Conservation (phyloP, 2,888 invertebrate genomes). For the Tricholauxania praeusta region DNA sequence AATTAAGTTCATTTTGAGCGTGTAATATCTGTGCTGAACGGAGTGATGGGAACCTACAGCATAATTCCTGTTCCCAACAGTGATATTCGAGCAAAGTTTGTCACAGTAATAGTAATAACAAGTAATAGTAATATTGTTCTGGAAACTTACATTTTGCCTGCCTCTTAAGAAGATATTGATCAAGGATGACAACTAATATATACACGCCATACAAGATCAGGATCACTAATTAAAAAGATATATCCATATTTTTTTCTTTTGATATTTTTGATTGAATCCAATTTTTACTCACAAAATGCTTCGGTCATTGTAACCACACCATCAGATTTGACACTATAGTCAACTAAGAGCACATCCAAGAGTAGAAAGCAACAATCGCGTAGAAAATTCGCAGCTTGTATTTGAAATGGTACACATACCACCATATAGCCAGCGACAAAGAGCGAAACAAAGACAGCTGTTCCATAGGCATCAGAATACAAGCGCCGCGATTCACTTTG, state of each 20-base stretch:
- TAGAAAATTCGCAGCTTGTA: slow-evolving; percentile 47
- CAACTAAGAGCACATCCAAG: slow-evolving; percentile 47
- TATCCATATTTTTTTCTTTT: neutral
- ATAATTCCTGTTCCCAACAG: neutral
- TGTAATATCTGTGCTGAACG: too few relatives aligned
- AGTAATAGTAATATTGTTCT: neutral
- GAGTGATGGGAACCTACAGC: neutral
- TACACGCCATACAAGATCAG: neutral
- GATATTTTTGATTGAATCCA: slow-evolving; percentile 1
- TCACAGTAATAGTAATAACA: too few relatives aligned
- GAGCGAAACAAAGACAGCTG: slow-evolving; percentile 73
- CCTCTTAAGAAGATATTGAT: slow-evolving; percentile 47
- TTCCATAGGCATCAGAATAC: slow-evolving; percentile 70
- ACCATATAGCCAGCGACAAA: slow-evolving; percentile 73
- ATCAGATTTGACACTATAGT: slow-evolving; percentile 46
- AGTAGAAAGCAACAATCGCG: slow-evolving; percentile 55
- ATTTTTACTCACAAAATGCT: slow-evolving; percentile 38
- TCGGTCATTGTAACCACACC: slow-evolving; percentile 42
- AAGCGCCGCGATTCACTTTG: slow-evolving; percentile 65
- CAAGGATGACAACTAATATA: slow-evolving; percentile 46
- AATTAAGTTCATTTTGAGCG: too few relatives aligned
- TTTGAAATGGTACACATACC: slow-evolving; percentile 69
- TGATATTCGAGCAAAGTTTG: too few relatives aligned
- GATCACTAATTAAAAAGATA: neutral
- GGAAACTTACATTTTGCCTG: slow-evolving; percentile 42